Evolutionary conservation across 2,888 invertebrate species (phyloP), one percentile per base, ranked within the genome.

Genomic region (Coremacera marginata): DNA sequence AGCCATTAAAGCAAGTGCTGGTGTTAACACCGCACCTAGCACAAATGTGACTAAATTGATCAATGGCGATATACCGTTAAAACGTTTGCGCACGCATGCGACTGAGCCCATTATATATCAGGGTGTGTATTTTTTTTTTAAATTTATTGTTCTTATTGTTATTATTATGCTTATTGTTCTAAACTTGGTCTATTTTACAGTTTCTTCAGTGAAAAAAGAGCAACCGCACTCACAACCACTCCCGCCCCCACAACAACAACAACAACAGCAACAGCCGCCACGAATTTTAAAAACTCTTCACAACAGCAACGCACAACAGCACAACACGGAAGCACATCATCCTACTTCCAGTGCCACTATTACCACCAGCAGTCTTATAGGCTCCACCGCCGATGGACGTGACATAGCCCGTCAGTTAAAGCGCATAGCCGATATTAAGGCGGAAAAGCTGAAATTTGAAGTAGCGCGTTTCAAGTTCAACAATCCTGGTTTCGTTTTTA

Each of bases 401-500:
- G 86, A 86, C 71, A 83, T 88, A 25, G 86, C 87, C 7, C 81
- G 84, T 7, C 89, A 89, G 75, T 80, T 89, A 3, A 89, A 88
- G 70, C 86, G 89, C 0, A 65, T 89, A 79, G 89, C 89, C n/a
- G 88, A 89, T 70, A 85, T 89, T 11, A 89, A 89, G 76, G 85
- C 85, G 25, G 89, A 89, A 79, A 85, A 88, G 75, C 82, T 89
- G 78, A 87, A 84, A 79, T 89, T 89, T 71, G 89, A 89, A 82
- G 87, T 89, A 75, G 88, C 88, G 62, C 87, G 89, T 51, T 89
- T 87, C 67, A 89, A 89, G 77, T 89, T 87, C 76, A 88, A 89
- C 77, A 89, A 89, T 84, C 89, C 89, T 2, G 89, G 89, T 16
- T 89, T 89, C 79, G 85, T 85, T 70, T 89, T 86, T 75, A 84